Percentiles rank a stretch among this genome's conserved stretches.
Conservation (phyloP, 2,113 vertebrate species). For the Axis porcinus region DNA sequence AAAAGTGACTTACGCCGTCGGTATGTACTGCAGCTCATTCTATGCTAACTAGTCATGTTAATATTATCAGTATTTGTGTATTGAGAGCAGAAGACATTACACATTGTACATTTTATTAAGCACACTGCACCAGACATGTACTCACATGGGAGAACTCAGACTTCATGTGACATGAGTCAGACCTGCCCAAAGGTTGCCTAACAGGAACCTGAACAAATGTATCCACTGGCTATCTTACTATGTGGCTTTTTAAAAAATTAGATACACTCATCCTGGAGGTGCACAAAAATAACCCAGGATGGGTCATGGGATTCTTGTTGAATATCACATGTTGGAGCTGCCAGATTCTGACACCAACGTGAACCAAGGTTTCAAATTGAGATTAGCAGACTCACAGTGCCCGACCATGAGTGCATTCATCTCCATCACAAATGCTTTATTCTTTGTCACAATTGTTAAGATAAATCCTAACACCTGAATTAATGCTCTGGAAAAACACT, state of each 20-base stretch:
- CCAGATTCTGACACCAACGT: background rate
- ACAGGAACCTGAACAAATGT: background rate
- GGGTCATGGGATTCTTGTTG: background rate
- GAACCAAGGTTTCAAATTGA: background rate
- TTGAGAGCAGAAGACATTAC: background rate
- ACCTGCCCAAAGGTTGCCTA: background rate
- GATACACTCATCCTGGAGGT: background rate
- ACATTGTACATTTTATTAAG: background rate
- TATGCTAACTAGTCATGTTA: background rate
- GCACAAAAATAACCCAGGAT: background rate
- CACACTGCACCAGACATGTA: background rate
- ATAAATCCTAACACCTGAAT: background rate
- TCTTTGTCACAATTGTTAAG: background rate
- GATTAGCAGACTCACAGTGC: background rate
- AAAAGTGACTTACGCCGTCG: accelerated
- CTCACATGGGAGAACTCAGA: background rate
- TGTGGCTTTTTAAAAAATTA: background rate
- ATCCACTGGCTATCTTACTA: background rate
- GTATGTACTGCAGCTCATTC: background rate
- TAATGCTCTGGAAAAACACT: background rate
- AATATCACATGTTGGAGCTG: background rate
- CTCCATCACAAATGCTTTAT: background rate
- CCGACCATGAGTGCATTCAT: background rate
- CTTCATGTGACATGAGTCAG: background rate
- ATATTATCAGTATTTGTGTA: no score